A percentile compares a stretch with the other conserved stretches of the same genome.
These are phyloP conservation scores for Pocota personata DNA, from an alignment of 2,888 invertebrate species.

Conservation along the genomic window DNA sequence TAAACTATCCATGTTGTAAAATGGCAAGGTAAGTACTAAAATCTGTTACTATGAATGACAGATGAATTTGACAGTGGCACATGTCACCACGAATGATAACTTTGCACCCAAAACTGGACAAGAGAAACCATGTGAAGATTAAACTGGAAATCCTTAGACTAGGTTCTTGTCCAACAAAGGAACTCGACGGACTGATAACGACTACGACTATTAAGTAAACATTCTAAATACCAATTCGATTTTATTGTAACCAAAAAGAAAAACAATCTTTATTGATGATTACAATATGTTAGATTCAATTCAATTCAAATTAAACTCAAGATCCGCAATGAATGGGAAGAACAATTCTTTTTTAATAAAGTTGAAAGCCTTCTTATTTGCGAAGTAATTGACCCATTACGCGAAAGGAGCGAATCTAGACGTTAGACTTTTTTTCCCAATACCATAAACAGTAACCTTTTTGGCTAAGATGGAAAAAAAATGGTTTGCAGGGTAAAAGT, in stretches of 20 bases:
- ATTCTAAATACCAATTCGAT: not conserved
- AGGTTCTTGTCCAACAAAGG: too few species aligned
- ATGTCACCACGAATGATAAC: too few species aligned
- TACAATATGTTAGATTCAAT: not conserved
- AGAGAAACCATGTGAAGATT: too few species aligned
- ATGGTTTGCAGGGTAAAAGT: constrained; percentile 2
- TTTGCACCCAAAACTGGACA: too few species aligned
- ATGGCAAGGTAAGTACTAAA: too few species aligned
- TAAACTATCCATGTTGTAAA: too few species aligned
- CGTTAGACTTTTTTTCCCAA: constrained; percentile 1
- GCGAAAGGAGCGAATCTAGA: not conserved
- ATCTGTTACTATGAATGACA: too few species aligned
- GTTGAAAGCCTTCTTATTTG: constrained; percentile 10
- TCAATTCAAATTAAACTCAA: not conserved
- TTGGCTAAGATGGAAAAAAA: not conserved
- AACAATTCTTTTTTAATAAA: constrained; percentile 6
- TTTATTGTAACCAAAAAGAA: not conserved
- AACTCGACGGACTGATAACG: too few species aligned
- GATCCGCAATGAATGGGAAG: not conserved
- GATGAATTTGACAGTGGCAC: too few species aligned
- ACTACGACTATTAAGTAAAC: too few species aligned
- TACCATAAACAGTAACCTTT: not conserved
- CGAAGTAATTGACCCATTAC: constrained; percentile 18
- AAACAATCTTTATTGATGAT: not conserved
- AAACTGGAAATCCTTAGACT: too few species aligned